Evolutionary conservation across 2,797 vertebrate species (phyloP).

Genomic region (Sebastes kiyomatsui): DNA sequence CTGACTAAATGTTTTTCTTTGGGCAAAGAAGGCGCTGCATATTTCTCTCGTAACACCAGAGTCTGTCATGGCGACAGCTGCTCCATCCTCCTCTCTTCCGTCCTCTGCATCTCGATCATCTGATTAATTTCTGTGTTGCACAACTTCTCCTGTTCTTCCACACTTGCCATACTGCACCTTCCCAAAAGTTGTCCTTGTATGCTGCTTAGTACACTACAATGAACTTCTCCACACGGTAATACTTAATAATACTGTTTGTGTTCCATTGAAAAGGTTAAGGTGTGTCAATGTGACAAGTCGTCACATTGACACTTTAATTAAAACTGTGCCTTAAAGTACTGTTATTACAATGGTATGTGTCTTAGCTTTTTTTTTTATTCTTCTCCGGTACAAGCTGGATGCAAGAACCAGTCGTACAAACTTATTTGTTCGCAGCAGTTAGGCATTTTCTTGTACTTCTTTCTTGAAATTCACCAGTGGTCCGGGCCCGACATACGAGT

Average conservation of each 20-base stretch:
- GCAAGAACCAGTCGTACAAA: background rate
- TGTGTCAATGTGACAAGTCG: too few species aligned
- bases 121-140: slow-evolving; percentile 9
- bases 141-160: background rate
- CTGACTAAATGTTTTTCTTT: slow-evolving; percentile 59
- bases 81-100: slow-evolving; percentile 7
- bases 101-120: slow-evolving; percentile 27
- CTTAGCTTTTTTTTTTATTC: background rate
- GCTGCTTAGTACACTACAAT: background rate
- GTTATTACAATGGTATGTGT: background rate
- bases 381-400: slow-evolving; percentile 58
- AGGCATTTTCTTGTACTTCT: background rate
- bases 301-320: background rate
- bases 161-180: slow-evolving; percentile 17
- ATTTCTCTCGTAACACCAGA: slow-evolving; percentile 27
- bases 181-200: background rate
- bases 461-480: too few species aligned
- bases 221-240: background rate
- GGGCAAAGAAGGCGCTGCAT: slow-evolving; percentile 28
- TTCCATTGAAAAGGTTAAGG: background rate
- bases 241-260: background rate
- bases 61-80: slow-evolving; percentile 32
- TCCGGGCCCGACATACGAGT: too few species aligned
- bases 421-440: background rate
- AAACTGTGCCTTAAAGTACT: background rate